Evolutionary conservation across 2,888 invertebrate species (phyloP), one percentile per base, ranked within the genome.

Genomic region (Acrobasis repandana): DNA sequence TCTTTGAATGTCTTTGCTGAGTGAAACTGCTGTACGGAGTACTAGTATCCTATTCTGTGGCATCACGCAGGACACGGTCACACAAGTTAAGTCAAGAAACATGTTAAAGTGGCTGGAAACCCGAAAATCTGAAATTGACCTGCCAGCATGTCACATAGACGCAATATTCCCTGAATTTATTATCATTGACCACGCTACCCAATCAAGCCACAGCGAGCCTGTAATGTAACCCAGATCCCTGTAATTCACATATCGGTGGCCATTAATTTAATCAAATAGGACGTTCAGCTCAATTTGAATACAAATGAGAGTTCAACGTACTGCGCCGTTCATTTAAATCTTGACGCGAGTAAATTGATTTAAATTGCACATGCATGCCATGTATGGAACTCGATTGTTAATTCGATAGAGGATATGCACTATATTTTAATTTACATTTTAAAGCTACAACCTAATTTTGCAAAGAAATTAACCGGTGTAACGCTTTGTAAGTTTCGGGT

Each of bases 231-330:
- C 34, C 43, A 48, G 33, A 34, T 38, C 36, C 33, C 38, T 38
- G 50, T 50, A 57, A 48, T 48, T 47, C 57, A 61, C 58, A 69
- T 71, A 76, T 76, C 70, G 68, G 73, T 69, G 68, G 72, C 74
- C 54, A 54, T 54, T 20, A 79, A 71, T 78, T 76, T 83, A 84
- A 85, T 84, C 77, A 77, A 77, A 82, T 81, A 76, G 69, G 72
- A 69, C 73, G 72, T 72, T 62, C 62, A 61, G 65, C 75, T 75
- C 81, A 85, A 88, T 88, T 86, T 86, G 86, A 83, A 88, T 88
- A 80, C 79, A 82, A 83, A 87, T 84, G 82, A 80, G 73, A 56
- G 50, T 18, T 18, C 38, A 16, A 16, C 51, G 38, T 54, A 20
- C 18, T 38, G 38, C 54, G 18, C 54, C 54, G 38, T 54, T 54